Percentiles rank a stretch among this genome's conserved stretches.
phyloP scores from a whole-genome alignment of 2,888 invertebrate species.

The Habroteleia sp. region DNA sequence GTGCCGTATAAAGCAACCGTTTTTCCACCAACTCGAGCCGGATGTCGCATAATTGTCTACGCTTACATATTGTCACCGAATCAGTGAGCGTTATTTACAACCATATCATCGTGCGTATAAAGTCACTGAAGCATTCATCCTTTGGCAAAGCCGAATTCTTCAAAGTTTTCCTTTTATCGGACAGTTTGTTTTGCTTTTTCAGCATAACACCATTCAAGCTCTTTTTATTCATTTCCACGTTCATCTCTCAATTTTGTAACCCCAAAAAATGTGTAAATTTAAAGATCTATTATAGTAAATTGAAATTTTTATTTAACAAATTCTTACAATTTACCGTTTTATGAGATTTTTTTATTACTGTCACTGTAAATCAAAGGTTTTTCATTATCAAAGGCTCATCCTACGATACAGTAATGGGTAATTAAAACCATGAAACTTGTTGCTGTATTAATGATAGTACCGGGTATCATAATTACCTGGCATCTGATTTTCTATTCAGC shows the following conservation, averaged over 20 bases:
- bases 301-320: too few relatives aligned
- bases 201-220: too few relatives aligned
- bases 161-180: constrained; percentile 7
- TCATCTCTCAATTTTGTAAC: too few relatives aligned
- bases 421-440: constrained; percentile 39
- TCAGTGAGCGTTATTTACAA: constrained; percentile 45
- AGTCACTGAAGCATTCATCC: constrained; percentile 44
- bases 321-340: too few relatives aligned
- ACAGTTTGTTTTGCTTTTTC: too few relatives aligned
- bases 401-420: constrained; percentile 14
- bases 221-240: background rate
- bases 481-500: constrained; percentile 12
- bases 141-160: constrained; percentile 40
- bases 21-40: constrained; percentile 71
- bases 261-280: too few relatives aligned
- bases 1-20: constrained; percentile 75
- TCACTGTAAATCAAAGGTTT: constrained; percentile 4
- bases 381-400: constrained; percentile 18
- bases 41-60: constrained; percentile 72
- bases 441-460: constrained; percentile 36
- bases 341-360: constrained; percentile 29
- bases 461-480: constrained; percentile 33
- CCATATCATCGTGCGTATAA: constrained; percentile 35
- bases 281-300: too few relatives aligned
- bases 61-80: constrained; percentile 66